Base-by-base conservation (phyloP, 2,888 invertebrate genomes). In the Microctonus aethiopoides region DNA sequence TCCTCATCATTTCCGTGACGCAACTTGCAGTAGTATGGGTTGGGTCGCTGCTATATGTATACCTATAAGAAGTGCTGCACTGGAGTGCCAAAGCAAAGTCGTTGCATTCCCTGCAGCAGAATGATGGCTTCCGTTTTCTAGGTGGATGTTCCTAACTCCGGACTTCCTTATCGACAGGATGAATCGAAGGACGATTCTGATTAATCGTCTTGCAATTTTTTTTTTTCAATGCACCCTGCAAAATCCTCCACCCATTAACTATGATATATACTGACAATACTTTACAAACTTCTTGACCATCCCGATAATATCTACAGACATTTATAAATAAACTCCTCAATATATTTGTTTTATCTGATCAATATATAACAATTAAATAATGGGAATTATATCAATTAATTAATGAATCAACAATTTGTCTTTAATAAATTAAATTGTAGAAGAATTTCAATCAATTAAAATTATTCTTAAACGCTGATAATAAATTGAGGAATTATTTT, bases 111-210 rank as follows among this genome's bases (percentile, higher is more conserved):
- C n/a, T n/a, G n/a, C 64, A 68, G 63, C 64, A 74, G 73, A 76
- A 74, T 76, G 74, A 76, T 76, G 76, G 73, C 70, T 76, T 76
- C 76, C 76, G 74, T 69, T 46, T 9, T 76, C 61, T 63, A 65
- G 72, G 46, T 54, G 61, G 60, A 59, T 57, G 26, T 39, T 36
- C 32, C 51, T 34, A 52, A 52, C 62, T 52, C 57, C 61, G 39
- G 71, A 69, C 71, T 60, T 65, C 71, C 68, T 75, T 76, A 75
- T 76, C 76, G 71, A 63, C 70, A 70, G 71, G 68, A 76, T n/a
- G n/a, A 75, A 75, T 76, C 76, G 76, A 76, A 71, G 67, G 68
- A 75, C 68, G 72, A 75, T 75, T 75, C 74, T 74, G 74, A 74
- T 76, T 74, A 76, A 76, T 76, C 73, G 74, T 61, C 68, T 52